Conservation (phyloP, 2,888 invertebrate species). For the Smittia sp. region DNA sequence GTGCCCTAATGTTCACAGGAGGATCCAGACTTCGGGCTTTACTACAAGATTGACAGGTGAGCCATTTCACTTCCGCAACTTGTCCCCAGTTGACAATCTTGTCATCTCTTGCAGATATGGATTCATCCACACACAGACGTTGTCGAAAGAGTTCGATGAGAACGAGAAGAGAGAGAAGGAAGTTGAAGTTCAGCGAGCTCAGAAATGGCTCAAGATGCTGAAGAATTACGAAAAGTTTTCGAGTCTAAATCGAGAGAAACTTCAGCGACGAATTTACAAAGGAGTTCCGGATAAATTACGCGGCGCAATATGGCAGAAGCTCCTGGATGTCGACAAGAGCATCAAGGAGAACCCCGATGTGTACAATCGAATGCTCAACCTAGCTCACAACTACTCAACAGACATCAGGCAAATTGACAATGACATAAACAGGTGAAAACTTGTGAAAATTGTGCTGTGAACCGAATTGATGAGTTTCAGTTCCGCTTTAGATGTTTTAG, state of each 20-base stretch:
- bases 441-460: slow-evolving; percentile 49
- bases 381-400: slow-evolving; percentile 83
- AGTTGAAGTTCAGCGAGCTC: slow-evolving; percentile 80
- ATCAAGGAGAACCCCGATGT: slow-evolving; percentile 67
- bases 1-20: slow-evolving; percentile 65
- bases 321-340: slow-evolving; percentile 71
- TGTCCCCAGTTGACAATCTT: not conserved
- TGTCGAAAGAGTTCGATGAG: slow-evolving; percentile 68
- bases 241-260: slow-evolving; percentile 66
- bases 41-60: slow-evolving; percentile 77
- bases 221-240: slow-evolving; percentile 66
- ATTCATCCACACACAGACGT: slow-evolving; percentile 83
- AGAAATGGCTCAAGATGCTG: slow-evolving; percentile 95
- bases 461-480: not conserved
- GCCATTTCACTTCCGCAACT: not conserved
- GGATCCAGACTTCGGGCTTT: slow-evolving; percentile 86
- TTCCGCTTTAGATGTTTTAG: slow-evolving; percentile 55
- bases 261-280: slow-evolving; percentile 82
- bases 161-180: slow-evolving; percentile 70
- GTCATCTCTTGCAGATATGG: slow-evolving; percentile 71
- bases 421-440: slow-evolving; percentile 85
- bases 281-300: slow-evolving; percentile 89
- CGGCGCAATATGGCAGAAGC: slow-evolving; percentile 59
- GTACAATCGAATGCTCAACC: slow-evolving; percentile 78
- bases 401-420: slow-evolving; percentile 95